Percentiles rank a stretch among this genome's conserved stretches.
Evolutionary conservation across 2,113 vertebrate genomes (phyloP).

Genomic region (Gobio gobio): DNA sequence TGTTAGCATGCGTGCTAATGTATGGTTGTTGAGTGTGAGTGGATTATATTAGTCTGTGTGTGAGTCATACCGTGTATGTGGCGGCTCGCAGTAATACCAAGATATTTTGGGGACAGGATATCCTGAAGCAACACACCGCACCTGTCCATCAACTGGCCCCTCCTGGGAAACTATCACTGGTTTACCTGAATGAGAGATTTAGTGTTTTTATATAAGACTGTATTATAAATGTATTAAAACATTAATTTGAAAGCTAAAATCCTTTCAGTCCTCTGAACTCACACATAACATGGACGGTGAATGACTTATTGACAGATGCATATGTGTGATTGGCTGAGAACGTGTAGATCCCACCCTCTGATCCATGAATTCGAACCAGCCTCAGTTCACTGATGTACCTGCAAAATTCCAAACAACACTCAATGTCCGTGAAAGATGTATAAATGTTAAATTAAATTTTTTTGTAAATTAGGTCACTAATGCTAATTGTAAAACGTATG

Average conservation of each 20-base stretch:
- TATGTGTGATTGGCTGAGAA: conserved; percentile 87
- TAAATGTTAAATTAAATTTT: background rate
- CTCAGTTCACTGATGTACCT: conserved; percentile 89
- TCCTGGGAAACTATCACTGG: conserved; percentile 88
- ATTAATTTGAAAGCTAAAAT: background rate
- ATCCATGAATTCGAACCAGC: conserved; percentile 88
- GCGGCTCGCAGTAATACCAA: conserved; percentile 89
- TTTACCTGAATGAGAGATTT: conserved; percentile 78
- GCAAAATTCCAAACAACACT: conserved; percentile 25
- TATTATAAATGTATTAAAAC: background rate
- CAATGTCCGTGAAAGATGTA: background rate
- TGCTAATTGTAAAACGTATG: background rate
- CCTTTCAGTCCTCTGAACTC: conserved; percentile 61
- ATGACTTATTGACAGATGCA: conserved; percentile 79
- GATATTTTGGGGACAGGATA: conserved; percentile 90
- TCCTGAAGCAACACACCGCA: conserved; percentile 89
- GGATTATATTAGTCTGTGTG: background rate
- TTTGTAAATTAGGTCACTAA: background rate
- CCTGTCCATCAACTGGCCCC: conserved; percentile 84
- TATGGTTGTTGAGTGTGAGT: background rate
- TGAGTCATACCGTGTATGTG: conserved; percentile 83
- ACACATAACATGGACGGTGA: conserved; percentile 93
- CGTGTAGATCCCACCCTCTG: conserved; percentile 90
- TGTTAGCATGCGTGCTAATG: background rate
- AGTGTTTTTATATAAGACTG: background rate